phyloP scores from a whole-genome alignment of 2,113 vertebrate genomes.

The Sander vitreus region DNA sequence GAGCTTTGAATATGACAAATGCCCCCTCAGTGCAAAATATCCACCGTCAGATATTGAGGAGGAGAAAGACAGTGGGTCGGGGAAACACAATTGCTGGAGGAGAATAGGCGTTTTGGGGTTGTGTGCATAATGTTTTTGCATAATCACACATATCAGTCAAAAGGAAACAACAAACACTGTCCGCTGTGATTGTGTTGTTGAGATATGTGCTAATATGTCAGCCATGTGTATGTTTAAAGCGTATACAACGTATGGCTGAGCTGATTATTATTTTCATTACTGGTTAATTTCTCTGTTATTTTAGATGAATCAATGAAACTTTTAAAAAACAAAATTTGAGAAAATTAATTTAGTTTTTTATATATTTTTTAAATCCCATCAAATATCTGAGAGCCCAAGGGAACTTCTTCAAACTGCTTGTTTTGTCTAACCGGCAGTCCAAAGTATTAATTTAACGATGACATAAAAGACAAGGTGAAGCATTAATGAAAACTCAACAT shows the following conservation, averaged over 20 bases:
- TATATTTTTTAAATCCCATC: too few species aligned
- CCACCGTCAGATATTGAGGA: slow-evolving; percentile 12
- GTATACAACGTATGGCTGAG: not conserved
- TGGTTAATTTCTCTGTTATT: not conserved
- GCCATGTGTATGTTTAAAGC: slow-evolving; percentile 19
- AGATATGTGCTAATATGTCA: slow-evolving; percentile 32
- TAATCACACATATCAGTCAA: slow-evolving; percentile 65
- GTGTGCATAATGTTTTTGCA: slow-evolving; percentile 52
- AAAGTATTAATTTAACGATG: not conserved
- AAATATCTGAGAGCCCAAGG: too few species aligned
- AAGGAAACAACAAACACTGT: slow-evolving; percentile 65
- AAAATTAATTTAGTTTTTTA: too few species aligned
- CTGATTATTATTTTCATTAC: not conserved
- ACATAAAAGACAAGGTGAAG: not conserved
- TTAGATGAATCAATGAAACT: not conserved
- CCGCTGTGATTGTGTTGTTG: slow-evolving; percentile 36
- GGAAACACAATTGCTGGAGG: slow-evolving; percentile 19
- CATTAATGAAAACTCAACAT: not conserved
- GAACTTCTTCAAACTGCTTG: not conserved
- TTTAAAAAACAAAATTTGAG: not conserved
- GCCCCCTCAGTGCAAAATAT: not conserved
- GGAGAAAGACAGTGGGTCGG: slow-evolving; percentile 18
- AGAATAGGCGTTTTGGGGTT: slow-evolving; percentile 55
- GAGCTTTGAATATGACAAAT: slow-evolving; percentile 19
- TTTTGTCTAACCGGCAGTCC: not conserved